Evolutionary conservation across 2,888 invertebrate genomes (phyloP).

Genomic region (Microctonus hyperodae): DNA sequence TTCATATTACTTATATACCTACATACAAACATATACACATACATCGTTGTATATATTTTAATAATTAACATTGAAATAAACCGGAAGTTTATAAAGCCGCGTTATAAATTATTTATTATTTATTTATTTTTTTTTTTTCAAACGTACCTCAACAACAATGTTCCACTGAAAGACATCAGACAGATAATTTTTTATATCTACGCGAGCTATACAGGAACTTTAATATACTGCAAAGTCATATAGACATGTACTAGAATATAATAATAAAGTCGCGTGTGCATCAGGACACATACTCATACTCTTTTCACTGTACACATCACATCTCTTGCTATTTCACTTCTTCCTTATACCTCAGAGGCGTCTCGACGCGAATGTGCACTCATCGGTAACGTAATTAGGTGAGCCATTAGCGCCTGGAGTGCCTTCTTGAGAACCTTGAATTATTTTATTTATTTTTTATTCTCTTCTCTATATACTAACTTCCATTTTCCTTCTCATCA

Average conservation of each 20-base stretch:
- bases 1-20: not conserved
- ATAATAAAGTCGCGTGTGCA: not conserved
- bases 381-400: constrained; percentile 38
- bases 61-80: not conserved
- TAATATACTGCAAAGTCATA: not conserved
- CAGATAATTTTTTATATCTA: not conserved
- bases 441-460: constrained; percentile 31
- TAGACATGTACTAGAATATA: not conserved
- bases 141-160: too few relatives aligned
- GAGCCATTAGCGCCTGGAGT: constrained; percentile 39
- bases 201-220: not conserved
- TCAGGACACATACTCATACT: not conserved
- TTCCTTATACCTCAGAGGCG: not conserved
- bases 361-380: constrained; percentile 27
- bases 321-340: not conserved
- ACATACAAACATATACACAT: not conserved
- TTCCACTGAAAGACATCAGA: not conserved
- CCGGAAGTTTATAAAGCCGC: not conserved
- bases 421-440: constrained; percentile 39
- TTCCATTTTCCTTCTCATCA: constrained; percentile 9
- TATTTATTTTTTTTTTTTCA: too few relatives aligned
- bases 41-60: not conserved
- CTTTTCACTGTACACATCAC: not conserved
- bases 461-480: not conserved
- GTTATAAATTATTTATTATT: too few relatives aligned